A percentile compares a stretch with the other conserved stretches of the same genome.
Evolutionary conservation across 2,113 vertebrate genomes (phyloP).

Genomic region (Festucalex cinctus): DNA sequence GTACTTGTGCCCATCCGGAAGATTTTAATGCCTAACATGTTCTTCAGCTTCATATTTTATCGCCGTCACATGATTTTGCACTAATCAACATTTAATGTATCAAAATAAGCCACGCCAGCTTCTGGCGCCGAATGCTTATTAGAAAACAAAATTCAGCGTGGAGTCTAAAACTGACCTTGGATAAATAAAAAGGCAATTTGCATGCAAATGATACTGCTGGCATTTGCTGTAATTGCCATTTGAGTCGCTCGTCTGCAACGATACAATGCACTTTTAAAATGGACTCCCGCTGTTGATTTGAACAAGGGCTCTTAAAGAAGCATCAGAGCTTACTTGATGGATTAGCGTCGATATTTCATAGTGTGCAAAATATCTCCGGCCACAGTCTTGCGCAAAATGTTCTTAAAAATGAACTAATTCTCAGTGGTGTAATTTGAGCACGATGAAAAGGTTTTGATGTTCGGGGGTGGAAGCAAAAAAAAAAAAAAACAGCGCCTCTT

Average conservation of each 20-base stretch:
- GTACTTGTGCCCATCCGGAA: too few relatives aligned
- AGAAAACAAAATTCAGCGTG: slow-evolving; percentile 31
- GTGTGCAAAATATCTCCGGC: slow-evolving; percentile 40
- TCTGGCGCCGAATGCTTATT: slow-evolving; percentile 16
- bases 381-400: slow-evolving; percentile 24
- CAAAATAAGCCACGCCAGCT: slow-evolving; percentile 14
- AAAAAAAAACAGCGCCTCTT: slow-evolving; percentile 13
- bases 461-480: slow-evolving; percentile 13
- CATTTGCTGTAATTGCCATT: slow-evolving; percentile 57
- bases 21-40: neutral
- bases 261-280: slow-evolving; percentile 34
- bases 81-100: slow-evolving; percentile 1
- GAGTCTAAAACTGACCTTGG: slow-evolving; percentile 39
- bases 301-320: slow-evolving; percentile 1
- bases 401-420: slow-evolving; percentile 31
- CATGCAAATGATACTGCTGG: slow-evolving; percentile 63
- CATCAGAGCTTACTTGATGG: neutral
- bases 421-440: slow-evolving; percentile 25
- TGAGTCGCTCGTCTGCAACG: slow-evolving; percentile 34
- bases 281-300: slow-evolving; percentile 1
- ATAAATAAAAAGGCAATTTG: slow-evolving; percentile 58
- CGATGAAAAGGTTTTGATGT: slow-evolving; percentile 46
- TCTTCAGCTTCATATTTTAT: slow-evolving; percentile 9
- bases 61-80: slow-evolving; percentile 1
- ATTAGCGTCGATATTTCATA: neutral